Percentiles rank a stretch among this genome's conserved stretches.
Conservation (phyloP, 2,888 invertebrate genomes). For the Synergus gifuensis region DNA sequence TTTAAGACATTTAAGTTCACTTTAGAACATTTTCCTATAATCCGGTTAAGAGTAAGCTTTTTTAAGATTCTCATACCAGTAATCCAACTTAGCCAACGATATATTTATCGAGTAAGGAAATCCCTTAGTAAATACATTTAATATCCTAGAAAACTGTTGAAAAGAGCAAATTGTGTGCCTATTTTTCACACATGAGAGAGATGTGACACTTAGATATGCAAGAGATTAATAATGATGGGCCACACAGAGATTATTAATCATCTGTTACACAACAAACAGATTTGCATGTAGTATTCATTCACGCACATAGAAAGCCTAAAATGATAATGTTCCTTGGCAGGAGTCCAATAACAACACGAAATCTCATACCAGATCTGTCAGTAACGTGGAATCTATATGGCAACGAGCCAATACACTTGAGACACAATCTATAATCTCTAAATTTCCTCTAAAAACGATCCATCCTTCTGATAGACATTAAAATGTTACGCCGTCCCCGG, state of each 20-base stretch:
- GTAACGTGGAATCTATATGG: slow-evolving; percentile 63
- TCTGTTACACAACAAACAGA: neutral
- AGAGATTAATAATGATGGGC: neutral
- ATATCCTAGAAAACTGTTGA: too few relatives aligned
- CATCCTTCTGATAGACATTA: slow-evolving; percentile 45
- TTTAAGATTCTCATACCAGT: neutral
- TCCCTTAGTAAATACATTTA: too few relatives aligned
- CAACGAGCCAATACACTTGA: slow-evolving; percentile 59
- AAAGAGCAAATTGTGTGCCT: too few relatives aligned
- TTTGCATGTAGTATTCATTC: slow-evolving; percentile 43
- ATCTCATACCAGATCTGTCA: slow-evolving; percentile 62
- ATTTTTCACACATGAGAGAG: too few relatives aligned
- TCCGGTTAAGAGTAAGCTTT: neutral
- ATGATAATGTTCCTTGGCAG: slow-evolving; percentile 58
- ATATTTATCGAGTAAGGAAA: too few relatives aligned
- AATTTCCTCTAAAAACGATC: slow-evolving; percentile 27
- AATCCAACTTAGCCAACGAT: too few relatives aligned
- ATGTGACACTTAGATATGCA: neutral
- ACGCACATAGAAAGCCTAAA: slow-evolving; percentile 47
- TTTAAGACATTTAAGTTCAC: neutral
- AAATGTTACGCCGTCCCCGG: slow-evolving; percentile 45
- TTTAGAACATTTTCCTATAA: neutral
- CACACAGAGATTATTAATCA: neutral
- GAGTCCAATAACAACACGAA: slow-evolving; percentile 62
- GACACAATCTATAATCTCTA: slow-evolving; percentile 13